These are phyloP conservation scores for Habroteleia sp. DNA, from an alignment of 2,888 invertebrate genomes.

Conservation along the genomic window DNA sequence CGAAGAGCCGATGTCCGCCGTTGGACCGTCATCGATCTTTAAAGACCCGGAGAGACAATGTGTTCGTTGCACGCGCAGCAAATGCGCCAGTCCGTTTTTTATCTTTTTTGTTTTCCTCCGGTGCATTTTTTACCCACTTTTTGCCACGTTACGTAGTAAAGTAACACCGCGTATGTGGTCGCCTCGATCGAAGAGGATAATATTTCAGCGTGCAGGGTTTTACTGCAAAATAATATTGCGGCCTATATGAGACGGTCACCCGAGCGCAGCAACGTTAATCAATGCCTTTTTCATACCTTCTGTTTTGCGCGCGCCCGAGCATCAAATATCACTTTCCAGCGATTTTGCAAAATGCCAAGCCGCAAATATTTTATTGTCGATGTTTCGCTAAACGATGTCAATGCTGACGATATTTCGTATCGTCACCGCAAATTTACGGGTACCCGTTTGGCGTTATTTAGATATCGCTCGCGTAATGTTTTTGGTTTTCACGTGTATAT, in stretches of 20 bases:
- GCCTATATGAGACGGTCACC: conserved; percentile 46
- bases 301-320: conserved; percentile 39
- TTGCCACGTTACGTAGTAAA: conserved; percentile 21
- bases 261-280: conserved; percentile 44
- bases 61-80: conserved; percentile 23
- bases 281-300: conserved; percentile 41
- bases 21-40: conserved; percentile 49
- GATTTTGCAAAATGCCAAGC: conserved; percentile 42
- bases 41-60: conserved; percentile 33
- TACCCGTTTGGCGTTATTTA: conserved; percentile 38
- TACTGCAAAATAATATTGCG: conserved; percentile 53
- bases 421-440: conserved; percentile 36
- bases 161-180: conserved; percentile 53
- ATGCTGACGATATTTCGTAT: conserved; percentile 29
- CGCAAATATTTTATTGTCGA: conserved; percentile 50
- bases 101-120: not conserved
- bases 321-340: conserved; percentile 40
- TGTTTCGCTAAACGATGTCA: conserved; percentile 55
- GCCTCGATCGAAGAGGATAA: conserved; percentile 38
- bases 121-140: conserved; percentile 12
- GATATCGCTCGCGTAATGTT: conserved; percentile 26
- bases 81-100: conserved; percentile 10
- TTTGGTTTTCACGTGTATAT: conserved; percentile 31
- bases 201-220: conserved; percentile 38
- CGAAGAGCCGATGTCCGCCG: conserved; percentile 27